Evolutionary conservation across 2,797 vertebrate species (phyloP).

Genomic region (Trachops cirrhosus): DNA sequence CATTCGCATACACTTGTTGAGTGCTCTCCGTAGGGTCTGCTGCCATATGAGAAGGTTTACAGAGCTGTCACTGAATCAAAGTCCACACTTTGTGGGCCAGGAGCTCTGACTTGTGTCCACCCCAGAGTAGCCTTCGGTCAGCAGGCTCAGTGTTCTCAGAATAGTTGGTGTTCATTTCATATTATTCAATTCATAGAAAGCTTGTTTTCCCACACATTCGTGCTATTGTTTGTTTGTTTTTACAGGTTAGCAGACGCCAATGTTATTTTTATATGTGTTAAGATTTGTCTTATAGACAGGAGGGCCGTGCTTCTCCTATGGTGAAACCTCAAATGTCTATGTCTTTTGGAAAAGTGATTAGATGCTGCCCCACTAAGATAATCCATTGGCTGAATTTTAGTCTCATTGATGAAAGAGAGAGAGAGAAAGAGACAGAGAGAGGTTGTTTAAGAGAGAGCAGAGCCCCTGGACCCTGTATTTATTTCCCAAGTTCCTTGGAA

Average conservation of each 20-base stretch:
- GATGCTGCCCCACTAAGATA: neutral
- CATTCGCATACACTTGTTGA: neutral
- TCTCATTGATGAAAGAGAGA: neutral
- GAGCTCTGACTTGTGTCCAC: neutral
- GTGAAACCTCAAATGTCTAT: neutral
- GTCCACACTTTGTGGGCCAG: neutral
- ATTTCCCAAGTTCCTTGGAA: neutral
- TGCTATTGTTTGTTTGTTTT: neutral
- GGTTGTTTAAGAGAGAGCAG: neutral
- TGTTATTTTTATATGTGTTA: neutral
- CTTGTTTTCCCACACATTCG: neutral
- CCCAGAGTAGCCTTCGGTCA: neutral
- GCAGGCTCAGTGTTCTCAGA: neutral
- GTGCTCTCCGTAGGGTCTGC: neutral
- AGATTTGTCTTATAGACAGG: neutral
- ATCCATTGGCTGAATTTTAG: neutral
- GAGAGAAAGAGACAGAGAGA: neutral
- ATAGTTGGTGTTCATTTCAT: neutral
- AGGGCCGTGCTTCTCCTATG: neutral
- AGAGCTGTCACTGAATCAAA: neutral
- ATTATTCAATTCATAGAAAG: neutral
- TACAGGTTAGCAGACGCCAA: neutral
- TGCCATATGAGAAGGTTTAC: neutral
- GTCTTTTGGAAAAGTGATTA: neutral
- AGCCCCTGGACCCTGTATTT: neutral